phyloP scores from a whole-genome alignment of 2,888 invertebrate genomes.

The Aleiodes testaceus region DNA sequence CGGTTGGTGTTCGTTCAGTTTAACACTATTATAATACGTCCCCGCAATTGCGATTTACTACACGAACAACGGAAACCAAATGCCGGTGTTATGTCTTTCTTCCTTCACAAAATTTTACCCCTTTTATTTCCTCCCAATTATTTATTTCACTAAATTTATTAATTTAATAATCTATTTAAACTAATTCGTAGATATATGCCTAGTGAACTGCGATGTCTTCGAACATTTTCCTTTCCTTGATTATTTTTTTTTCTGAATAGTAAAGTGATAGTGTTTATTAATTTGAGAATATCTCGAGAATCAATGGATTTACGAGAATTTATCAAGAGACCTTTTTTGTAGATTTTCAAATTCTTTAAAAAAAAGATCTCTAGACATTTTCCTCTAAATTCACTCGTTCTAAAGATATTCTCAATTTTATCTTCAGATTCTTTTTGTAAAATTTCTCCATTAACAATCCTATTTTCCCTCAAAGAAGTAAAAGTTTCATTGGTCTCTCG shows the following conservation, averaged over 20 bases:
- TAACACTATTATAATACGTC: slow-evolving; percentile 28
- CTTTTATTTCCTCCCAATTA: neutral
- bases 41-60: slow-evolving; percentile 29
- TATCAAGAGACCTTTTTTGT: no score
- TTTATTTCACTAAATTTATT: neutral
- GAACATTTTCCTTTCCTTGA: neutral
- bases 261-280: no score
- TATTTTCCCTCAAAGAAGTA: no score
- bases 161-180: slow-evolving; percentile 6
- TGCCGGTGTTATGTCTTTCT: slow-evolving; percentile 25
- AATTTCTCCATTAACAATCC: no score
- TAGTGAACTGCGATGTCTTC: slow-evolving; percentile 14
- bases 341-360: no score
- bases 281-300: no score
- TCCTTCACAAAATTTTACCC: neutral
- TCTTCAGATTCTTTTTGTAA: no score
- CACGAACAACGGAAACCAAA: slow-evolving; percentile 26
- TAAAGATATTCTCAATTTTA: no score
- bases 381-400: no score
- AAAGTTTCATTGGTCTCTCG: neutral
- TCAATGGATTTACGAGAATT: no score
- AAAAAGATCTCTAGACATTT: no score
- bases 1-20: slow-evolving; percentile 37
- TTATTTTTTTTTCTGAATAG: neutral
- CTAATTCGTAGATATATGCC: neutral